phyloP scores from a whole-genome alignment of 53 echinoderm and acorn worm genomes.

The Paracentrotus lividus region DNA sequence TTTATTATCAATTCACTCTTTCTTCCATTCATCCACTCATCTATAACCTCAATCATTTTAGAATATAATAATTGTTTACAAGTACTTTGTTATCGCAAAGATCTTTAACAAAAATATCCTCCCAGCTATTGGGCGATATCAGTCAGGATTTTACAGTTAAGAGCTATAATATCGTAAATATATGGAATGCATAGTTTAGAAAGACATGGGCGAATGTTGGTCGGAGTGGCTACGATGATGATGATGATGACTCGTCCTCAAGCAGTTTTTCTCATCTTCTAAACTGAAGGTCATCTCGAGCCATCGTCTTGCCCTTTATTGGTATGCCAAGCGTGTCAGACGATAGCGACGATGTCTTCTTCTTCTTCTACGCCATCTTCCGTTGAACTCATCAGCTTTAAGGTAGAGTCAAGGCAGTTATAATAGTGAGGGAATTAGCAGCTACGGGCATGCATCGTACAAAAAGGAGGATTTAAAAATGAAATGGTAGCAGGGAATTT shows the following conservation, averaged over 20 bases:
- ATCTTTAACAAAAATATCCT: not conserved
- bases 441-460: too few relatives aligned
- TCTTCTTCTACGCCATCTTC: not conserved
- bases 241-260: not conserved
- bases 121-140: not conserved
- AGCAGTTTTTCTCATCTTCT: constrained; percentile 65
- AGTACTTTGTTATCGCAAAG: not conserved
- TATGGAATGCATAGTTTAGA: too few relatives aligned
- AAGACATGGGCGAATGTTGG: not conserved
- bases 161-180: too few relatives aligned
- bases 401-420: not conserved
- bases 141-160: not conserved
- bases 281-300: constrained; percentile 40
- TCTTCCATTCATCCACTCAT: not conserved
- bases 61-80: too few relatives aligned
- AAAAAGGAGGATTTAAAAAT: too few relatives aligned
- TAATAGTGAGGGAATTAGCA: not conserved
- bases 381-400: not conserved
- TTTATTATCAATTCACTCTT: not conserved
- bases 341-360: not conserved
- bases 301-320: constrained; percentile 52
- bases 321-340: constrained; percentile 63
- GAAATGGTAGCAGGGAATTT: constrained; percentile 26
- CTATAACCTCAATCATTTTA: not conserved
- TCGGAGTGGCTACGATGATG: not conserved